Base-by-base conservation (phyloP, 2,888 invertebrate genomes). In the Tryphoninae sp. region DNA sequence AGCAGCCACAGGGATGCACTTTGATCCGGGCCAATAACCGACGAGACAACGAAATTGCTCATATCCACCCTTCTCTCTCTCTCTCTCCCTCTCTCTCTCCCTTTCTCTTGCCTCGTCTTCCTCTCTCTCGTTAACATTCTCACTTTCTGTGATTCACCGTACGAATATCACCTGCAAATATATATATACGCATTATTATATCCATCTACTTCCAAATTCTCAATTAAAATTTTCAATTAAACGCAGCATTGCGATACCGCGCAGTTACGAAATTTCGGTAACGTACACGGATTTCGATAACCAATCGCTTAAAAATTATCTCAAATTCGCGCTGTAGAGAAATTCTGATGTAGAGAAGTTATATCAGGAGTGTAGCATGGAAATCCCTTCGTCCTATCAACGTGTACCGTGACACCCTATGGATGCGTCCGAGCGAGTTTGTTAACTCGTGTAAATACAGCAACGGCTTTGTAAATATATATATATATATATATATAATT, bases 151-250 rank as follows among this genome's bases (percentile, higher is more conserved):
- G 33, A 6, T 33, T 33, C 33, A 13, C 67, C 67, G 75, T 65
- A 71, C 79, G 74, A 81, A 80, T 83, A 71, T 23, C 65, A 72
- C 61, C 4, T 40, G 71, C 53, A 76, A 33, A 62, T 26, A 81
- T 81, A 53, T 81, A 53, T 58, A 59, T 51, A 61, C 59, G 26
- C 59, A 13, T 68, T 76, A 59, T 67, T 55, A 61, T 80, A 81
- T 83, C 23, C 74, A 76, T 72, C 64, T 19, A 33, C 33, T 49
- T 65, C 13, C 51, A 69, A 74, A 74, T 42, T 61, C 33, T 67
- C 51, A 64, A 83, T 80, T 81, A 75, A 77, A 84, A 84, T 82
- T 81, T 81, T 79, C 80, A 78, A 82, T 83, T 78, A 81, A 81
- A 23, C 62, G 19, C 65, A 51, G 42, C 33, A 67, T 53, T 19